Evolutionary conservation across 2,797 vertebrate genomes (phyloP), one percentile per base, ranked within the genome.

Genomic region (Iguana delicatissima): DNA sequence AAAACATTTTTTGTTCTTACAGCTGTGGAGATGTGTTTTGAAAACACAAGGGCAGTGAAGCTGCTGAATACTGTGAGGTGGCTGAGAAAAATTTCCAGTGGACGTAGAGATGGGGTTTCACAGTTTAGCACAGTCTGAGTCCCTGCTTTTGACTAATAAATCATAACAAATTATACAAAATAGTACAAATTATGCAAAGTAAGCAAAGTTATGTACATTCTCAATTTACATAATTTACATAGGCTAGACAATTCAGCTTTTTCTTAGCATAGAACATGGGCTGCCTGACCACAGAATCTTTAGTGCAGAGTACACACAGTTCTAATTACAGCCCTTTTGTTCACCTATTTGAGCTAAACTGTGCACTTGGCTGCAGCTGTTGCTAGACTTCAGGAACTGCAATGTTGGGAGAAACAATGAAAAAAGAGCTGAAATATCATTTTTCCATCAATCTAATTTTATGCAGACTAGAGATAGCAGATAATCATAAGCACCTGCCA

Each of bases 311-410:
- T 57, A 85, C 52, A 73, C 67, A 74, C 57, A 74, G 42, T 73
- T 42, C 72, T 74, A 64, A 83, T 64, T 29, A 10, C 73, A 67
- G 57, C 46, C 10, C 38, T 74, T 52, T 52, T 35, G 59, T 72
- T 77, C 46, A 55, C 85, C 80, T 64, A 52, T 55, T 83, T 67
- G n/a, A 87, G 42, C 85, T n/a, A 69, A 74, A 93, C 26, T 55
- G 18, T 72, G 74, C 20, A 22, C 20, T 89, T 79, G 64, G 29
- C 26, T 86, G 83, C 89, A 55, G 55, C 77, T 55, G 55, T 5
- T 77, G 85, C 89, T 91, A 14, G 32, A 86, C 57, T 79, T 81
- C 16, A 85, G 87, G 87, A 91, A 62, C 2, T 18, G 12, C 32
- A 86, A 20, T 26, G 6, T 29, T 62, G 38, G 14, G 38, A 38